Conservation (phyloP, 2,888 invertebrate species). For the Chrysolina haemoptera region DNA sequence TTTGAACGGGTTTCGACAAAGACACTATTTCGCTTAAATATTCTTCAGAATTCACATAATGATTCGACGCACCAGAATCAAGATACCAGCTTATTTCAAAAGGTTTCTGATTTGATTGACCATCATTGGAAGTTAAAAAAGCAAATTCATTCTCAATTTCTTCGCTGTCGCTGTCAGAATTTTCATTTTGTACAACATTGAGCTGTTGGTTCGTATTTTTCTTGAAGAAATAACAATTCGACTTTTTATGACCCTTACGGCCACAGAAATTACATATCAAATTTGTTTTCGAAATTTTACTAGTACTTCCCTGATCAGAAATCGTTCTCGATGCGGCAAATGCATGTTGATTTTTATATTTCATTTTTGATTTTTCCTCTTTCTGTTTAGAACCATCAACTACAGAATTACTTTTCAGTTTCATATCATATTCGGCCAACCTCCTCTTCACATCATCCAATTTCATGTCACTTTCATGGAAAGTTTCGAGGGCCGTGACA, state of each 20-base stretch:
- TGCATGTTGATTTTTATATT: neutral
- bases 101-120: neutral
- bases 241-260: neutral
- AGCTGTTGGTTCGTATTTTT: neutral
- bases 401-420: neutral
- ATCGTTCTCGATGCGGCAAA: neutral
- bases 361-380: neutral
- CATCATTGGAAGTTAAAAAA: neutral
- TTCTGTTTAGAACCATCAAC: neutral
- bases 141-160: neutral
- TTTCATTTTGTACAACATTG: neutral
- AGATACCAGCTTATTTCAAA: neutral
- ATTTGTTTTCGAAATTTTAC: neutral
- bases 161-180: neutral
- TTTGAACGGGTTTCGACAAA: slow-evolving; percentile 12
- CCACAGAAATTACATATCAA: neutral
- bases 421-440: neutral
- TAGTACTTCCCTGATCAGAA: neutral
- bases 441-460: neutral
- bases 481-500: neutral
- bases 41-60: slow-evolving; percentile 12
- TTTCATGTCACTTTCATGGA: neutral
- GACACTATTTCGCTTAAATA: neutral
- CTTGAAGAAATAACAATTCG: neutral
- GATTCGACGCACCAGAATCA: slow-evolving; percentile 2